These are phyloP conservation scores for Petrocephalus microphthalmus DNA, from an alignment of 2,113 vertebrate species.

Conservation along the genomic window DNA sequence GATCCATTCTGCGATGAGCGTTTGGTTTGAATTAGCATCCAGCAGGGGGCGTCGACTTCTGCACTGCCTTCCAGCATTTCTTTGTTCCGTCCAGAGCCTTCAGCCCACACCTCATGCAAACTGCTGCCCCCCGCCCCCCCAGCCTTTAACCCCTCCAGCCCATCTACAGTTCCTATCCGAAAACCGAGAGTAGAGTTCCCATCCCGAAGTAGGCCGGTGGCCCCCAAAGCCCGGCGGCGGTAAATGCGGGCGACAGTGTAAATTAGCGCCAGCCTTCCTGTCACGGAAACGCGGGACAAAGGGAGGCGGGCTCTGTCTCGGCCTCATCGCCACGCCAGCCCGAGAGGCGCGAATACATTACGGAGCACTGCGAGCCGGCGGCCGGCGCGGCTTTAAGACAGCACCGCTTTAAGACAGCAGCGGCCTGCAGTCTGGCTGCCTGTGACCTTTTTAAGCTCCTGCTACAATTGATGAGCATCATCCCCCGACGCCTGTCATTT, in stretches of 20 bases:
- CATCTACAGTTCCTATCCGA: background rate
- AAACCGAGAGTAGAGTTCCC: background rate
- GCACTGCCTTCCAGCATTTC: slow-evolving; percentile 31
- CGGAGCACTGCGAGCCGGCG: background rate
- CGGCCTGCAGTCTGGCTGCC: slow-evolving; percentile 25
- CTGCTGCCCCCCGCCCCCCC: background rate
- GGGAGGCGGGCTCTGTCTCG: background rate
- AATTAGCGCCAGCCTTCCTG: background rate
- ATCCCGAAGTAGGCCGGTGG: background rate
- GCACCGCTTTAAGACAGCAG: slow-evolving; percentile 32
- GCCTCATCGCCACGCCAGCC: background rate
- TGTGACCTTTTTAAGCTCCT: slow-evolving; percentile 67
- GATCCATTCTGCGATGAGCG: slow-evolving; percentile 49
- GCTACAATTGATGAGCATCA: slow-evolving; percentile 61
- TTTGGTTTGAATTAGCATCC: slow-evolving; percentile 52
- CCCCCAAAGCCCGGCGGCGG: background rate
- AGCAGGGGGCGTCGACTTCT: slow-evolving; percentile 40
- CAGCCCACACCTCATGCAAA: slow-evolving; percentile 19
- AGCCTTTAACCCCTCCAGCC: background rate
- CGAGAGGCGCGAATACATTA: slow-evolving; percentile 5
- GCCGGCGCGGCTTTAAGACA: background rate
- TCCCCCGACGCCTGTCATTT: slow-evolving; percentile 72
- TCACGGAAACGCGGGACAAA: background rate
- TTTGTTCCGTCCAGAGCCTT: slow-evolving; percentile 41
- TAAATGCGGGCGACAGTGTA: background rate